Evolutionary conservation across 1,140 invertebrate species (phyloP).

Genomic region (Chironomus striatipennis): DNA sequence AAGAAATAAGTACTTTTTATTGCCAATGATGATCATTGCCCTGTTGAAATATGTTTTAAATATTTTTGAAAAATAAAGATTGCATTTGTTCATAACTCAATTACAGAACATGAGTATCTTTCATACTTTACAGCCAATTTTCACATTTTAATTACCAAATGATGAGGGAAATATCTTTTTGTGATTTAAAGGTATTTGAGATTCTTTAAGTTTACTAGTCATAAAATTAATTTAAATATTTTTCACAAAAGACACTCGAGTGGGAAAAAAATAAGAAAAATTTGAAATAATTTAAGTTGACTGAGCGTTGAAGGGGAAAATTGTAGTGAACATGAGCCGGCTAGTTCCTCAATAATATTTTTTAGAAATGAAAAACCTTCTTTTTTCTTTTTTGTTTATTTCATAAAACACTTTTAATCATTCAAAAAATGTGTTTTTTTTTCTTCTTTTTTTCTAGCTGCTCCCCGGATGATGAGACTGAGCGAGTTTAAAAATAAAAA

Average conservation of each 20-base stretch:
- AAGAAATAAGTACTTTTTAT: no score
- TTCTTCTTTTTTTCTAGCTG: not conserved
- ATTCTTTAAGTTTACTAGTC: not conserved
- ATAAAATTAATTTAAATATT: no score
- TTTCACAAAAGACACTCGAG: no score
- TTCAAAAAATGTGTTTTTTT: not conserved
- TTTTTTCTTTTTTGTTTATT: not conserved
- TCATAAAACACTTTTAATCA: not conserved
- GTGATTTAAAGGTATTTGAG: not conserved
- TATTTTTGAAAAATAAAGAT: no score
- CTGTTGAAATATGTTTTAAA: no score
- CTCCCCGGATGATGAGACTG: not conserved
- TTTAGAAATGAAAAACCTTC: not conserved
- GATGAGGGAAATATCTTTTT: not conserved
- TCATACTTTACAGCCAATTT: no score
- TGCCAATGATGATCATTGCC: no score
- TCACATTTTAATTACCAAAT: no score
- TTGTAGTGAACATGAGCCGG: not conserved
- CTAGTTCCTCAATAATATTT: not conserved
- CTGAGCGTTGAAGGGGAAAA: not conserved
- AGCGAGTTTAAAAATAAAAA: constrained; percentile 14
- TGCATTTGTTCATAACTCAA: no score
- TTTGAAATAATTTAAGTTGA: not conserved
- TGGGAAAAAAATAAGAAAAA: no score
- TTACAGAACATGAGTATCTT: no score